phyloP scores from a whole-genome alignment of 2,888 invertebrate species.

The Deilephila elpenor region DNA sequence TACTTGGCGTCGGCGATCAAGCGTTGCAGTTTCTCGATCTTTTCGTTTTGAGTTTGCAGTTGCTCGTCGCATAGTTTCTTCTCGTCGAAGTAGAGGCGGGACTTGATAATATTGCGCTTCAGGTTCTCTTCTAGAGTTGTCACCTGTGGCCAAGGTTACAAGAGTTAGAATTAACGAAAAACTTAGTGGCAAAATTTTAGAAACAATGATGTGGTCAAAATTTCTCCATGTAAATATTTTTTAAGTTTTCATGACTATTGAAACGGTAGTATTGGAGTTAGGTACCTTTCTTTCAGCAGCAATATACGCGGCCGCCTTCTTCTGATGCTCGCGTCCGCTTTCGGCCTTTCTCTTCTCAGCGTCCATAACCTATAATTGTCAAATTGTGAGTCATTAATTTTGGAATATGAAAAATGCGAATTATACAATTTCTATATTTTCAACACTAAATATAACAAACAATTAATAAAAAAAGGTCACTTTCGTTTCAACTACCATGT shows the following conservation, averaged over 20 bases:
- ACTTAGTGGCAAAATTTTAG: background rate
- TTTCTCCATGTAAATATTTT: background rate
- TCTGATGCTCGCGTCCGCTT: slow-evolving; percentile 94
- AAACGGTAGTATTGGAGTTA: background rate
- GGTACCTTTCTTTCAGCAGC: slow-evolving; percentile 90
- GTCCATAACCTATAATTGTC: slow-evolving; percentile 90
- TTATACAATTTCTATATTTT: no score
- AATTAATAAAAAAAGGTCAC: no score
- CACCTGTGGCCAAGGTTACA: slow-evolving; percentile 74
- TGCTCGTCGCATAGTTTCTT: slow-evolving; percentile 94
- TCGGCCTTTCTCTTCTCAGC: slow-evolving; percentile 96
- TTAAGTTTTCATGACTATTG: background rate
- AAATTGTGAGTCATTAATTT: background rate
- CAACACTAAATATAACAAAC: no score
- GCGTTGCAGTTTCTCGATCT: slow-evolving; percentile 92
- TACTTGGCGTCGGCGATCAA: slow-evolving; percentile 92
- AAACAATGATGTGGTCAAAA: background rate
- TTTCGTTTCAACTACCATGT: no score
- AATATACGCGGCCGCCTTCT: slow-evolving; percentile 91
- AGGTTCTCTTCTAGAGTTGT: slow-evolving; percentile 93
- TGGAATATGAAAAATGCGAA: background rate
- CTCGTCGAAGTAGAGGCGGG: slow-evolving; percentile 95
- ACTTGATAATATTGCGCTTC: slow-evolving; percentile 92
- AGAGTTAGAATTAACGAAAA: background rate
- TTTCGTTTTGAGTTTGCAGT: slow-evolving; percentile 92